These are phyloP conservation scores for Drosophila bocqueti DNA, from an alignment of 1,140 invertebrate genomes.

Conservation along the genomic window DNA sequence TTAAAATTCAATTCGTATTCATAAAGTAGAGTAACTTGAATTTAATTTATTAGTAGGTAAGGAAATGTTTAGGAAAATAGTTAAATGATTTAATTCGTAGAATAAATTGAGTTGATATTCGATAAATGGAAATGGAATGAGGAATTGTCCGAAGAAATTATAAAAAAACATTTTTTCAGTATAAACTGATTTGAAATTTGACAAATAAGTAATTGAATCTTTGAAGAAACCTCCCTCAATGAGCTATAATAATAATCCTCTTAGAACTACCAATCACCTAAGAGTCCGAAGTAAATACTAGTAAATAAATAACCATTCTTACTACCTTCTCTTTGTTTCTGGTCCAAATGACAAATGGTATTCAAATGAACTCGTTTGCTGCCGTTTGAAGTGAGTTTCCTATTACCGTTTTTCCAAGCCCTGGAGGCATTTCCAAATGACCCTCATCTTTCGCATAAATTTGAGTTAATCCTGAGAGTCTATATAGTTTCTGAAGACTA, in stretches of 20 bases:
- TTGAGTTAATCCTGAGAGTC: constrained; percentile 20
- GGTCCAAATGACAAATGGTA: not conserved
- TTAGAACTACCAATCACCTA: not conserved
- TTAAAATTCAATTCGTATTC: not conserved
- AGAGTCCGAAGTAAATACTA: not conserved
- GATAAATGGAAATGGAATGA: no score
- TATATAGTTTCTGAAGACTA: not conserved
- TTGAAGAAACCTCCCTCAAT: not conserved
- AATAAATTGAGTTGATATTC: no score
- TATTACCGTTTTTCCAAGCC: not conserved
- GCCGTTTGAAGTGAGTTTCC: constrained; percentile 2
- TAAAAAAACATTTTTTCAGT: not conserved
- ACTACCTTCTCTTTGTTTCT: not conserved
- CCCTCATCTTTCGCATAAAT: constrained; percentile 36
- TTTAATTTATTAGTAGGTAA: no score
- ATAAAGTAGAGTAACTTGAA: no score
- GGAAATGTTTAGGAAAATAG: no score
- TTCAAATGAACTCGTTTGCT: not conserved
- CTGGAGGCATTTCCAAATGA: constrained; percentile 9
- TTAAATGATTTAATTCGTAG: no score
- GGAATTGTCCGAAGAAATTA: not conserved
- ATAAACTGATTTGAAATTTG: not conserved
- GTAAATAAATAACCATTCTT: not conserved
- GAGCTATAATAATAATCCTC: not conserved
- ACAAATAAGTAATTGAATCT: not conserved